Conservation (phyloP, 2,888 invertebrate genomes). For the Drosophila crucigera region DNA sequence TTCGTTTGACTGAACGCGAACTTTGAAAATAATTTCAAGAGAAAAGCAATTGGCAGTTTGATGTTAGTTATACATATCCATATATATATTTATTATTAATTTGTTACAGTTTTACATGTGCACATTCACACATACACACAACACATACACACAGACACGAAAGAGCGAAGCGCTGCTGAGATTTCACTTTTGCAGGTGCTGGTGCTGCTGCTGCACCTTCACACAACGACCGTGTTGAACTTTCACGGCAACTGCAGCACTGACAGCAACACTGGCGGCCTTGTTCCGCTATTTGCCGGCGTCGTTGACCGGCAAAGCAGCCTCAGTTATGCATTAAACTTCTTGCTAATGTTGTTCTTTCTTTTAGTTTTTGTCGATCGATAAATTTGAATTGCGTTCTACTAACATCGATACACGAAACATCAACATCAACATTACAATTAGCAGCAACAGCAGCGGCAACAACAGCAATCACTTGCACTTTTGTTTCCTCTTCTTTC, state of each 20-base stretch:
- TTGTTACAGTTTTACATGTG: conserved; percentile 36
- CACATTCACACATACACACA: conserved; percentile 11
- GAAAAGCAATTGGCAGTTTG: conserved; percentile 15
- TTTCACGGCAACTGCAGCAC: conserved; percentile 51
- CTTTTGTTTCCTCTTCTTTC: conserved; percentile 38
- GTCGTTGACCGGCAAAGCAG: conserved; percentile 38
- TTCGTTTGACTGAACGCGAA: conserved; percentile 20
- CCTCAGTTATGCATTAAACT: conserved; percentile 7
- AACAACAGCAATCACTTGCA: conserved; percentile 37
- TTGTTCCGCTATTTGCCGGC: conserved; percentile 55
- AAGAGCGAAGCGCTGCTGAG: conserved; percentile 29
- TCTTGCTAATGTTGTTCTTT: conserved; percentile 4
- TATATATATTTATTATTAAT: conserved; percentile 32
- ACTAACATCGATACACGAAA: conserved; percentile 32
- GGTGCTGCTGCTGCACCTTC: conserved; percentile 22
- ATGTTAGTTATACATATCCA: conserved; percentile 13
- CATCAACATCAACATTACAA: conserved; percentile 9
- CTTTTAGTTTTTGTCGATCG: conserved; percentile 35
- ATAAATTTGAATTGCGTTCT: conserved; percentile 40
- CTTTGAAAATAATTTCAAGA: conserved; percentile 1
- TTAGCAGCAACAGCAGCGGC: conserved; percentile 14
- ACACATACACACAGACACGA: conserved; percentile 6
- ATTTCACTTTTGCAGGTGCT: conserved; percentile 53
- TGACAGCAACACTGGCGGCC: conserved; percentile 39
- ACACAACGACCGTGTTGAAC: conserved; percentile 39